These are phyloP conservation scores for Acyrthosiphon pisum DNA, from an alignment of 1,140 invertebrate species.

Conservation along the genomic window DNA sequence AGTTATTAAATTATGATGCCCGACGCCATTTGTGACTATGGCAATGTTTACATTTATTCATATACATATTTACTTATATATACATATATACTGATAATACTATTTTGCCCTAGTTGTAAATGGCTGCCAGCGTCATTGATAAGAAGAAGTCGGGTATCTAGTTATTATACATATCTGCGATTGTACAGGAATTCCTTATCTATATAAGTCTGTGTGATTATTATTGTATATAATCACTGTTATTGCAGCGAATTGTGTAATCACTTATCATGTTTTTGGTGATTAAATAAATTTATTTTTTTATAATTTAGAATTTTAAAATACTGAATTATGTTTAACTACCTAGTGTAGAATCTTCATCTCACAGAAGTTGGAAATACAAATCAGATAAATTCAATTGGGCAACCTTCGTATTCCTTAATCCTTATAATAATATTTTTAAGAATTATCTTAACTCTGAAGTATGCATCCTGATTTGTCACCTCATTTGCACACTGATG, in stretches of 20 bases:
- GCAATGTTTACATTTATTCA: no score
- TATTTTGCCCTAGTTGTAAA: no score
- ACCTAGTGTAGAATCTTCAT: neutral
- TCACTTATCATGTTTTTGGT: neutral
- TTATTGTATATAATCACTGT: no score
- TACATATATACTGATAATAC: no score
- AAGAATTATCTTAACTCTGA: neutral
- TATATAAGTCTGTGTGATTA: no score
- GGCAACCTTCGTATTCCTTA: neutral
- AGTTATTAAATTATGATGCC: no score
- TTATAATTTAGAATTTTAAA: neutral
- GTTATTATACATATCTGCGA: no score
- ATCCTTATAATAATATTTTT: neutral
- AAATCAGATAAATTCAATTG: neutral
- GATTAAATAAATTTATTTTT: neutral
- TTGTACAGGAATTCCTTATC: no score
- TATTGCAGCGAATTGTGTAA: neutral
- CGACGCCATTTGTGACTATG: no score
- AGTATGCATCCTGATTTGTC: conserved; percentile 52
- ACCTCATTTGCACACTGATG: conserved; percentile 42
- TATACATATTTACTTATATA: no score
- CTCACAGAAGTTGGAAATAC: neutral
- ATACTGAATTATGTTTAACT: neutral
- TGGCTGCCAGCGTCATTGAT: no score
- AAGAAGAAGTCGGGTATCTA: no score